These are phyloP conservation scores for Chromis chromis DNA, from an alignment of 2,797 vertebrate genomes.

Conservation along the genomic window DNA sequence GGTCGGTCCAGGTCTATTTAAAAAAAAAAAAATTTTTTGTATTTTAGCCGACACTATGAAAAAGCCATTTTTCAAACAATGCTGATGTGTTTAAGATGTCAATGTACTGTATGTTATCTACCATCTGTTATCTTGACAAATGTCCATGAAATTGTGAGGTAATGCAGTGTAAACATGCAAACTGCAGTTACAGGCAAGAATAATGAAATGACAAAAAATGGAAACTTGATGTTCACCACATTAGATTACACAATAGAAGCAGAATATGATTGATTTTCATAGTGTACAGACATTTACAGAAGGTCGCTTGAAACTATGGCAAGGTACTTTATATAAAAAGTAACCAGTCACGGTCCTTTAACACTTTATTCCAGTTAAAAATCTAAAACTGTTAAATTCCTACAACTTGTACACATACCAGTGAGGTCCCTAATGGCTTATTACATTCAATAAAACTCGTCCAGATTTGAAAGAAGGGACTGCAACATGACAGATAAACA, in stretches of 20 bases:
- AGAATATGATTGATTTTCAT: background rate
- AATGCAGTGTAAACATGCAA: background rate
- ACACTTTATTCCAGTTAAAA: background rate
- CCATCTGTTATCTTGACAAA: background rate
- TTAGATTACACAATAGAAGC: background rate
- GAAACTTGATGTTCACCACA: background rate
- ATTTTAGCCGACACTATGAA: too few relatives aligned
- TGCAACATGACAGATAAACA: background rate
- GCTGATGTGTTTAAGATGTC: background rate
- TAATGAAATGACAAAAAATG: background rate
- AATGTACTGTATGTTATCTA: background rate
- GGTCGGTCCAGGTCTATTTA: constrained; percentile 45
- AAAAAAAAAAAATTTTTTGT: too few relatives aligned
- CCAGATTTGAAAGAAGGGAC: background rate
- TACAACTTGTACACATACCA: background rate
- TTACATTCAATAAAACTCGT: background rate
- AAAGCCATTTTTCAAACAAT: background rate
- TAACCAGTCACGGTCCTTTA: too few relatives aligned
- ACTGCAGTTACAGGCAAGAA: background rate
- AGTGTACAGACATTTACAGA: background rate
- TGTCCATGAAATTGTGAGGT: background rate
- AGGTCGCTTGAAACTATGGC: background rate
- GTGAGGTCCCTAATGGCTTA: too few relatives aligned
- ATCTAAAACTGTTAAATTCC: background rate
- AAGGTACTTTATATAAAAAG: background rate